phyloP scores from a whole-genome alignment of 2,113 vertebrate genomes.

The Callochromis pleurospilus region DNA sequence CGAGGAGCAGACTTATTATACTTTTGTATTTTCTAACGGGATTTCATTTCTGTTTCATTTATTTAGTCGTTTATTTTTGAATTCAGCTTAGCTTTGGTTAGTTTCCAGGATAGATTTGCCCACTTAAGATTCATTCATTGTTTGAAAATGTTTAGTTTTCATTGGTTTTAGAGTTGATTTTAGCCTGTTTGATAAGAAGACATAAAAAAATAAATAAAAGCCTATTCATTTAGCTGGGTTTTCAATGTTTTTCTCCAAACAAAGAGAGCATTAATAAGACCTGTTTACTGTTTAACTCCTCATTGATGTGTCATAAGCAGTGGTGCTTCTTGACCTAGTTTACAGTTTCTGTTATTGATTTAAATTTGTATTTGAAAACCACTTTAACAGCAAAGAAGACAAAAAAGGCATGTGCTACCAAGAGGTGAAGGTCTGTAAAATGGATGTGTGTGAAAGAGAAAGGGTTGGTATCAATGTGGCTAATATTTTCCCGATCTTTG shows the following conservation, averaged over 20 bases:
- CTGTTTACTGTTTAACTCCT: background rate
- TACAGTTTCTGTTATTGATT: background rate
- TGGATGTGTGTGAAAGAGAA: background rate
- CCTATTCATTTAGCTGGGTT: background rate
- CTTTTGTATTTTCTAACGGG: background rate
- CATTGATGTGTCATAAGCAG: background rate
- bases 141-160: background rate
- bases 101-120: background rate
- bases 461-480: background rate
- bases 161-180: background rate
- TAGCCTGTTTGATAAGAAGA: background rate
- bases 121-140: background rate
- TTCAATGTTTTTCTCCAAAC: background rate
- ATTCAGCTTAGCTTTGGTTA: background rate
- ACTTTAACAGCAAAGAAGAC: background rate
- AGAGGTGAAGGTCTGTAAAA: background rate
- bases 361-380: background rate
- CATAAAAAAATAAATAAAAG: background rate
- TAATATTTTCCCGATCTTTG: slow-evolving; percentile 41
- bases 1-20: background rate
- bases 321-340: background rate
- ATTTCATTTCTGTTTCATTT: background rate
- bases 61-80: background rate
- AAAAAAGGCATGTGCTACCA: background rate
- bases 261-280: background rate